Evolutionary conservation across 2,888 invertebrate genomes (phyloP), one percentile per base, ranked within the genome.

Genomic region (Pyrochroa serraticornis): DNA sequence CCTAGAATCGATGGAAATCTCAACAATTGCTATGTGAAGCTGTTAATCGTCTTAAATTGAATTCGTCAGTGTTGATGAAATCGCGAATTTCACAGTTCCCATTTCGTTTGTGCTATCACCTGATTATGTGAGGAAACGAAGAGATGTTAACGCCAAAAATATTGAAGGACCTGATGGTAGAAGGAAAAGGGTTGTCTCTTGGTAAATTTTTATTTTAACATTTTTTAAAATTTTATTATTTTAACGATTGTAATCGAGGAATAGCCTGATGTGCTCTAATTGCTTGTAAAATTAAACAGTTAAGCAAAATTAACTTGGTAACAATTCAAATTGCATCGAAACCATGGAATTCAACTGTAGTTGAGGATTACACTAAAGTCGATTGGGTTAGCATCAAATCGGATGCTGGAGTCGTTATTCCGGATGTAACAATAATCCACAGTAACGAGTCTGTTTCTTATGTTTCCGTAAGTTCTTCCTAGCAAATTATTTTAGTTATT

Each of bases 271-370:
- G 97, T 77, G 87, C 93, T 50, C 86, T 86, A 69, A 92, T 98
- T 63, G 85, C 83, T 56, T 98, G 97, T 75, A 84, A 87, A 30
- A 87, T 98, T 63, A 88, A 88, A 68, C 90, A 90, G 65, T 82
- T 98, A 69, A 87, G 86, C 32, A 86, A 88, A 12, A 87, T 87
- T 68, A 87, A 91, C 58, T 88, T 89, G 64, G 91, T 91, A 0
- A 89, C 88, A 3, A 92, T 99, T 63, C 88, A 87, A 46, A 86
- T 99, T 31, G 87, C 88, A 70, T 92, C 96, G 0, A 85, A 93
- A 31, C 83, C 98, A 0, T 99, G 97, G 97, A 97, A 97, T 80
- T 89, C 93, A 7, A 97, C 97, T 0, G 83, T 99, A 38, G 90
- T 95, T 1, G 92, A 94, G 69, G 92, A 95, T 78, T 96, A 92